Base-by-base conservation (phyloP, 2,888 invertebrate species). In the Junonia oenone region DNA sequence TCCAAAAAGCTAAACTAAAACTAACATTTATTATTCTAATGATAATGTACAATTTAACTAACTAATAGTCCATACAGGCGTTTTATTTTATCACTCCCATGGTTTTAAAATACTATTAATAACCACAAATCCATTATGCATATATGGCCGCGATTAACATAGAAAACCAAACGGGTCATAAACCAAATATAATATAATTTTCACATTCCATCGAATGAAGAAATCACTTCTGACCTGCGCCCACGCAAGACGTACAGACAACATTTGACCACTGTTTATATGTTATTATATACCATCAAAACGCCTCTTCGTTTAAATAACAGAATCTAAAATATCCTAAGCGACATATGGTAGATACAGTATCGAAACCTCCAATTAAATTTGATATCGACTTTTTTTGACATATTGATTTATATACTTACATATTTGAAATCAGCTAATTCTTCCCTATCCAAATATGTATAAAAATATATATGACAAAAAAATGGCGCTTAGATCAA, bases 211-310 rank as follows among this genome's bases (percentile, higher is more conserved):
- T n/a, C n/a, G n/a, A 26, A 5, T 26, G 13, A 26, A 43, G 55
- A 61, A 62, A 61, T 61, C 52, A 45, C 35, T 46, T 29, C 33
- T 61, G 61, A 73, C 68, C 74, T 69, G 73, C 75, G 75, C 75
- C 72, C 64, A 75, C 81, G 78, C 38, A 40, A 63, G 63, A 33
- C 6, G 17, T 11, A 40, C 38, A 11, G 57, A 33, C 55, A 57
- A n/a, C n/a, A n/a, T 71, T 69, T 68, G 69, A 73, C 72, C 72
- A 72, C 67, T 73, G 72, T 74, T 76, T 81, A n/a, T 77, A 75
- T 76, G 70, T 73, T 33, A 33, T 33, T 33, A 33, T 29, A 72
- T 67, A 64, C 57, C 61, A 54, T 63, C 62, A 61, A 62, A 61
- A 63, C 62, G 38, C 11, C 58, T 51, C 58, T 56, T 60, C 45